Percentiles rank a stretch among this genome's conserved stretches.
Evolutionary conservation across 2,113 vertebrate genomes (phyloP).

Genomic region (Rhinoptilus africanus): DNA sequence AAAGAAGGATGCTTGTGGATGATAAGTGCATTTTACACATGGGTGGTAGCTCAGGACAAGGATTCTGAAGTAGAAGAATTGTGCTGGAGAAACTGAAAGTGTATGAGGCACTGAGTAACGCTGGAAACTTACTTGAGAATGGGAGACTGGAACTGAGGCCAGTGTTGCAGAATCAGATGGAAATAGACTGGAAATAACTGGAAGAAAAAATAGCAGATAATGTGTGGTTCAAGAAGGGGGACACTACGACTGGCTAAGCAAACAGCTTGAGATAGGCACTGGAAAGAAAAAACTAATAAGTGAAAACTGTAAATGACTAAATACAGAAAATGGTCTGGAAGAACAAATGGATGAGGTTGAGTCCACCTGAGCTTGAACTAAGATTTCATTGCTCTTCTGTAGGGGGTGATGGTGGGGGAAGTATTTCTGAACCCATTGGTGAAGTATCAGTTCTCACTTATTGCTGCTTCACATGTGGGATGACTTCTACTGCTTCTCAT

Average conservation of each 20-base stretch:
- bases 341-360: neutral
- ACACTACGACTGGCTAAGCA: neutral
- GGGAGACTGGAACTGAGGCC: neutral
- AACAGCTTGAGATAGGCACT: neutral
- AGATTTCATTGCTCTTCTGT: neutral
- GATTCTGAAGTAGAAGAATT: neutral
- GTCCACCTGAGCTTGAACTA: neutral
- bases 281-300: neutral
- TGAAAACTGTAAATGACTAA: neutral
- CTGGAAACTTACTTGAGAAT: neutral
- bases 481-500: neutral
- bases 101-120: neutral
- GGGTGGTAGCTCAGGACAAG: neutral
- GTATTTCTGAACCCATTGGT: neutral
- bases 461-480: neutral
- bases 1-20: neutral
- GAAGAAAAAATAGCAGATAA: neutral
- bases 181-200: neutral
- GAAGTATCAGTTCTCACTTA: neutral
- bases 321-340: neutral
- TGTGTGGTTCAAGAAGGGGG: neutral
- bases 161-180: neutral
- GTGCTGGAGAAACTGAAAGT: neutral
- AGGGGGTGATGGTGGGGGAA: neutral
- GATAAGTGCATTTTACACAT: neutral